Evolutionary conservation across 2,113 vertebrate genomes (phyloP), one percentile per base, ranked within the genome.

Genomic region (Dipodomys stephensi): DNA sequence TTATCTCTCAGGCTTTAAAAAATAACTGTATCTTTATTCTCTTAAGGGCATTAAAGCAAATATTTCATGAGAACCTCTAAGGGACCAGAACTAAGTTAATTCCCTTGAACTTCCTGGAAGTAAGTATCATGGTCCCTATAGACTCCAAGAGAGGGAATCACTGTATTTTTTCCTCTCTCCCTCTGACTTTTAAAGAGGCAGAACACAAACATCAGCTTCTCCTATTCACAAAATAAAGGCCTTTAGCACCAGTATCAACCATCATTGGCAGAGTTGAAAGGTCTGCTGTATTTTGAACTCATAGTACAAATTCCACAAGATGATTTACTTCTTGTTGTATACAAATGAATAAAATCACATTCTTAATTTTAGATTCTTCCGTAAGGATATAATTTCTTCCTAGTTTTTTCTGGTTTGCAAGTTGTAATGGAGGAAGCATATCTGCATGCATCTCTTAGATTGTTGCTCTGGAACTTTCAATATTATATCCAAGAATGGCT

Each of bases 401-500:
- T 11, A 0, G 44, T 79, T 84, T 89, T 39, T n/a, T 67, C 39
- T 39, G 39, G 71, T 72, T 39, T 57, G 15, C 67, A 18, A 71
- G 49, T 79, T 92, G 85, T 88, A 95, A 44, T 28, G 81, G 81
- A 96, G 93, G 96, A 94, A 11, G 90, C 90, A 95, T 97, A 95
- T 98, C 90, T 93, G 82, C 90, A 90, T 98, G 96, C 81, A 69
- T 96, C 96, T 94, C 94, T 96, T 97, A 94, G 94, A 74, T 96
- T 72, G 27, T 81, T 90, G 94, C 96, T 97, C 95, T 57, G 79
- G 93, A 68, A 19, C 93, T 98, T 96, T 97, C 92, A 84, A 91
- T 97, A 88, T 97, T 97, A 98, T 97, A 97, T 97, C 97, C 87
- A 53, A 92, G 95, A 80, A 94, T 97, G 97, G 96, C 97, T 98